These are phyloP conservation scores for Spisula subtruncata DNA, from an alignment of 2,888 invertebrate species.

Conservation along the genomic window DNA sequence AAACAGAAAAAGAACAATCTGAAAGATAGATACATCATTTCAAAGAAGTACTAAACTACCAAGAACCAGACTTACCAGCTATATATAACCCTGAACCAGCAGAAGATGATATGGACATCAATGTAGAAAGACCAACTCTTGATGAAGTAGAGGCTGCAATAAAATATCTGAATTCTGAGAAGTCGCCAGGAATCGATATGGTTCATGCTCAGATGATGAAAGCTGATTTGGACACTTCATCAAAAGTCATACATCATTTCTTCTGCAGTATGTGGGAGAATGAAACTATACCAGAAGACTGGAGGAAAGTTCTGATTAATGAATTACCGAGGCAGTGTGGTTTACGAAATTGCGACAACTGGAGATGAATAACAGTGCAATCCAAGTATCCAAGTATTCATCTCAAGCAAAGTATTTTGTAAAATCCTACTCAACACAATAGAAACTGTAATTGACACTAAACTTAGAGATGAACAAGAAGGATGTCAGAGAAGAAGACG, in stretches of 20 bases:
- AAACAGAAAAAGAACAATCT: neutral
- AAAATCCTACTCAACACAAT: neutral
- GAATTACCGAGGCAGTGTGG: neutral
- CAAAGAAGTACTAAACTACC: neutral
- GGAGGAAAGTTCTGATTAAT: neutral
- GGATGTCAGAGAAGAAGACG: neutral
- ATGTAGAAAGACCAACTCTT: neutral
- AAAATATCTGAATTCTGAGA: neutral
- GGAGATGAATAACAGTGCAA: neutral
- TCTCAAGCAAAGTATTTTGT: neutral
- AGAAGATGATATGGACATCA: neutral
- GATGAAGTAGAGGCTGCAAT: neutral
- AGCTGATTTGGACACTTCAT: neutral
- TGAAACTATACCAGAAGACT: neutral
- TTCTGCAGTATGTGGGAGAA: neutral
- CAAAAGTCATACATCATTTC: neutral
- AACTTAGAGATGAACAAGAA: conserved; percentile 26
- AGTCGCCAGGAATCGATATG: neutral
- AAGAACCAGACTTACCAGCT: neutral
- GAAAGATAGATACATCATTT: neutral
- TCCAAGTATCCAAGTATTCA: too few species aligned
- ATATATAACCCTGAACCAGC: neutral
- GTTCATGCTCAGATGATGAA: neutral
- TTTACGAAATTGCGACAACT: neutral
- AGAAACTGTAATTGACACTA: neutral